Evolutionary conservation across 64 coral and sea anemone genomes (phyloP), one percentile per base, ranked within the genome.

Genomic region (Actinia tenebrosa): DNA sequence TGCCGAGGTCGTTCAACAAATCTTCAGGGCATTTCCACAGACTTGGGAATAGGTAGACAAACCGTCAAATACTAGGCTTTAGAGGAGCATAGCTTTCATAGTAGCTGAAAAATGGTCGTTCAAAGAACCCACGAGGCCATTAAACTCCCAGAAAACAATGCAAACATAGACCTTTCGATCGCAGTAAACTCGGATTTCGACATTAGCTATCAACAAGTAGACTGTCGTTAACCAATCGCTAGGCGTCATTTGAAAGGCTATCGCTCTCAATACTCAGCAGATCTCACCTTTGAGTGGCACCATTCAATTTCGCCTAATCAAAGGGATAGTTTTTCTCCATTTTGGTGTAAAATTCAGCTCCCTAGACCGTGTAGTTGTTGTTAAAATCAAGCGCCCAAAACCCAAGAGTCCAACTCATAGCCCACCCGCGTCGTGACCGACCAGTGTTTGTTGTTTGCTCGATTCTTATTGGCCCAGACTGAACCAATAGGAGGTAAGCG

Each of bases 401-500:
- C 55, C 79, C 10, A 56, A 64, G 83, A 60, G 30, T 23, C 50
- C 53, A 85, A 85, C 50, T 61, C 52, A 45, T 16, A 85, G 83
- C 83, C 83, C 83, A 85, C 83, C 83, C 83, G 83, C 83, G 56
- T 85, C 60, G 83, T 61, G 83, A 85, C 83, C 18, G 60, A 64
- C 54, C 83, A 60, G 23, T 85, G 83, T 85, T 85, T 85, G 83
- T 54, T 64, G 1, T 61, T 61, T 85, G 79, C 83, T 85, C 58
- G 56, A 59, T 61, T 2, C 26, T 61, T 5, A 85, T 85, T 85
- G 83, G 83, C 16, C 22, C 53, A 64, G 22, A 19, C 53, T 85
- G 83, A 85, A 64, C 83, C 83, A 85, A 85, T 85, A 64, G 83
- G 60, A 61, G 83, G 83, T 58, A 85, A 85, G 83, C 83, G 83